Percentiles rank a stretch among this genome's conserved stretches.
Evolutionary conservation across 2,888 invertebrate species (phyloP).

Genomic region (Hirudinaria manillensis): DNA sequence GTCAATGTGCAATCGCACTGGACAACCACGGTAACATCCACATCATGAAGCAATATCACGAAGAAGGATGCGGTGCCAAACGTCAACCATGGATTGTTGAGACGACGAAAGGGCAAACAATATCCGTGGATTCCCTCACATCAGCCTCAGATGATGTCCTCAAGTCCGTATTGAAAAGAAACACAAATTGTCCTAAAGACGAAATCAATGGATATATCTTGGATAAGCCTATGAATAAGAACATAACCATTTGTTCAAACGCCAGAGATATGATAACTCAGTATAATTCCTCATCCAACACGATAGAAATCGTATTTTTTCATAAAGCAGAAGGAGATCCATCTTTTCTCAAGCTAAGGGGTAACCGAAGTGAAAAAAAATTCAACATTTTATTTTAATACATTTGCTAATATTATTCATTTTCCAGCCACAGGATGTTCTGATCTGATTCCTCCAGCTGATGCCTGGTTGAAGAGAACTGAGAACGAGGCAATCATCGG

Average conservation of each 20-base stretch:
- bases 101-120: slow-evolving; percentile 20
- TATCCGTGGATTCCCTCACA: not conserved
- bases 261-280: not conserved
- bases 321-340: not conserved
- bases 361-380: not conserved
- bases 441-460: slow-evolving; percentile 29
- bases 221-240: slow-evolving; percentile 1
- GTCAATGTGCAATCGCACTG: not conserved
- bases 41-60: not conserved
- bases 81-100: slow-evolving; percentile 1
- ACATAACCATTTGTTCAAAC: not conserved
- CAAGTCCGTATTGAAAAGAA: too few relatives aligned
- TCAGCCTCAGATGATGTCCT: not conserved
- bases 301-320: not conserved
- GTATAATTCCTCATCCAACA: not conserved
- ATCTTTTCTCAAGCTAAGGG: not conserved
- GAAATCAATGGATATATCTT: not conserved
- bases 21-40: not conserved
- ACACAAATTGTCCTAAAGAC: not conserved
- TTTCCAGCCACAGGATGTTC: slow-evolving; percentile 25
- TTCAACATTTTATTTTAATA: not conserved
- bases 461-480: slow-evolving; percentile 27
- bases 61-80: slow-evolving; percentile 7
- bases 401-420: not conserved
- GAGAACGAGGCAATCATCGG: slow-evolving; percentile 34